Percentiles rank a stretch among this genome's conserved stretches.
phyloP scores from a whole-genome alignment of 2,797 vertebrate species.

The Alectoris magna region DNA sequence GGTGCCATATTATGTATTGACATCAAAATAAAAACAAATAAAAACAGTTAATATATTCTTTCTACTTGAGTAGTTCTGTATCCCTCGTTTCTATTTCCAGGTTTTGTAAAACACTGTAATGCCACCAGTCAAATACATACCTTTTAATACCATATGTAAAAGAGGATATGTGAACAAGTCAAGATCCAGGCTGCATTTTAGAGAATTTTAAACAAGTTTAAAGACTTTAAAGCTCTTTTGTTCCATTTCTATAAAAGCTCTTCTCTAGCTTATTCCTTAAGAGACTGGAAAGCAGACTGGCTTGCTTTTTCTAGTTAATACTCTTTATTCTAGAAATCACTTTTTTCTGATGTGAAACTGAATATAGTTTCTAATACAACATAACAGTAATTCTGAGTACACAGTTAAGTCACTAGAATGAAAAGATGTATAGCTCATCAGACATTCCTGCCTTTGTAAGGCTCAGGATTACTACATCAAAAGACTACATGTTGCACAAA shows the following conservation, averaged over 20 bases:
- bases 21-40: not conserved
- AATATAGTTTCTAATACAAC: not conserved
- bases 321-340: not conserved
- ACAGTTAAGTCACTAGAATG: not conserved
- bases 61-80: not conserved
- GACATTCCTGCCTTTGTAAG: not conserved
- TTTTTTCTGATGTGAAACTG: not conserved
- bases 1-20: not conserved
- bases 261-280: not conserved
- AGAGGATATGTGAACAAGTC: not conserved
- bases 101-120: slow-evolving; percentile 6
- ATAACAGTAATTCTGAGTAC: not conserved
- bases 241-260: not conserved
- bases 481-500: not conserved
- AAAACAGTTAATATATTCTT: not conserved
- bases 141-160: not conserved
- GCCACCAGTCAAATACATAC: not conserved
- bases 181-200: not conserved
- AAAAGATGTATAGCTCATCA: slow-evolving; percentile 11
- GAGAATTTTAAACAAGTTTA: not conserved
- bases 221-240: not conserved
- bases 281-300: not conserved
- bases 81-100: not conserved
- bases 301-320: not conserved
- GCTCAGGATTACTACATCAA: not conserved